Percentiles rank a stretch among this genome's conserved stretches.
Conservation (phyloP, 30 jellyfish, hydroid and myxozoan genomes). For the Pelagia noctiluca region DNA sequence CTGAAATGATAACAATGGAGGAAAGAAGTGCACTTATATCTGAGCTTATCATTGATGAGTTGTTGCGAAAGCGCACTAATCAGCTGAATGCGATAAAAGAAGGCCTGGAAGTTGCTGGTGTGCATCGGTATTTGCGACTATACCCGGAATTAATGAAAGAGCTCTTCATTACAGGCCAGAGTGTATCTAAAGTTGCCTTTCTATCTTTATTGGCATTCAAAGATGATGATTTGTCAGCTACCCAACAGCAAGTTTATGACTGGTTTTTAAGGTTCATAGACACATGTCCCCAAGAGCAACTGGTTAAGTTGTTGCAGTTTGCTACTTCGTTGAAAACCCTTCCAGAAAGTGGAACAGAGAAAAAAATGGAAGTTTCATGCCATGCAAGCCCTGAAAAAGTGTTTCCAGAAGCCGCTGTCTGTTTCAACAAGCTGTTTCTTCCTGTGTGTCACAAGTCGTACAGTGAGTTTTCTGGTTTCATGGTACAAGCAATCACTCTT, state of each 20-base stretch:
- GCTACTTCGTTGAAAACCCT: slow-evolving; percentile 2
- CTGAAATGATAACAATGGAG: not conserved
- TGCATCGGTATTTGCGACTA: slow-evolving; percentile 2
- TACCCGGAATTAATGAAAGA: slow-evolving; percentile 6
- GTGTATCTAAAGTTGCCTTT: not conserved
- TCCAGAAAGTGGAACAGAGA: not conserved
- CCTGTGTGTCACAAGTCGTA: slow-evolving; percentile 13
- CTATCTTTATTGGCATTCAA: slow-evolving; percentile 2
- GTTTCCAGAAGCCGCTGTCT: slow-evolving; percentile 28
- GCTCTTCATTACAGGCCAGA: not conserved
- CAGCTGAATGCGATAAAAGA: slow-evolving; percentile 14
- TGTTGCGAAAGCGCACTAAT: slow-evolving; percentile 6
- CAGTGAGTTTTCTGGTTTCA: not conserved
- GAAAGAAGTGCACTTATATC: slow-evolving; percentile 6
- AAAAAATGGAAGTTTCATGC: slow-evolving; percentile 12
- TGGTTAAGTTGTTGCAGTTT: slow-evolving; percentile 10
- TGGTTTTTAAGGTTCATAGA: slow-evolving; percentile 13
- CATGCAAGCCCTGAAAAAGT: slow-evolving; percentile 7
- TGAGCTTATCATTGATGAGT: slow-evolving; percentile 12
- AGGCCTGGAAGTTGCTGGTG: slow-evolving; percentile 22
- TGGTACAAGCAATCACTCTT: slow-evolving; percentile 16
- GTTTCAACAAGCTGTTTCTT: slow-evolving; percentile 15
- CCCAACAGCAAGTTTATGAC: not conserved
- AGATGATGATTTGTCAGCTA: not conserved
- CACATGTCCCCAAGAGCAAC: not conserved